Percentiles rank a stretch among this genome's conserved stretches.
Conservation (phyloP, 1,140 invertebrate species). For the Ridgeia piscesae region DNA sequence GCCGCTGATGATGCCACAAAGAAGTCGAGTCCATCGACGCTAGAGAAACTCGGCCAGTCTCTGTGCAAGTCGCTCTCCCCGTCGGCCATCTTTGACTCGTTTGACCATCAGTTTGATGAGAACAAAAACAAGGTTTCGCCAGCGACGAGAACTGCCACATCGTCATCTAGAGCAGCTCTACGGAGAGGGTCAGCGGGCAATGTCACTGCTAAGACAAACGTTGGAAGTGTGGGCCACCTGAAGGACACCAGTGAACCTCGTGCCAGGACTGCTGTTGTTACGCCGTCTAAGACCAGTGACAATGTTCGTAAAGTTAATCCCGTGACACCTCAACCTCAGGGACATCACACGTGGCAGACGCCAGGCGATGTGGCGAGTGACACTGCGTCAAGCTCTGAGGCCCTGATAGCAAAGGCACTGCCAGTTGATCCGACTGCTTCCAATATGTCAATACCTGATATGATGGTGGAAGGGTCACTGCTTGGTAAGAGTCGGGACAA, state of each 20-base stretch:
- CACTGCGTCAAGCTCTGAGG: not conserved
- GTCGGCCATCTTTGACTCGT: not conserved
- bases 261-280: not conserved
- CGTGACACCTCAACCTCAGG: not conserved
- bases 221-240: not conserved
- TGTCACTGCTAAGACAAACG: not conserved
- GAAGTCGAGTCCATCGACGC: not conserved
- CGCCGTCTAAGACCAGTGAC: not conserved
- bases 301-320: conserved; percentile 1
- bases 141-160: not conserved
- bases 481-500: not conserved
- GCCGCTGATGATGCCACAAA: not conserved
- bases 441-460: not conserved
- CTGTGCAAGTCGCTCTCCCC: not conserved
- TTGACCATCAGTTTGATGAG: not conserved
- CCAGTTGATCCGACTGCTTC: not conserved
- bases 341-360: not conserved
- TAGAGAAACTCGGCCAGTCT: not conserved
- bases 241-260: not conserved
- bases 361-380: not conserved
- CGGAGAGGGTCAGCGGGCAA: not conserved
- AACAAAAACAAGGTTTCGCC: not conserved
- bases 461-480: not conserved
- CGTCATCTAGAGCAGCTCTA: not conserved
- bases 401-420: not conserved